phyloP scores from a whole-genome alignment of 2,113 vertebrate species.

The Lagopus muta region DNA sequence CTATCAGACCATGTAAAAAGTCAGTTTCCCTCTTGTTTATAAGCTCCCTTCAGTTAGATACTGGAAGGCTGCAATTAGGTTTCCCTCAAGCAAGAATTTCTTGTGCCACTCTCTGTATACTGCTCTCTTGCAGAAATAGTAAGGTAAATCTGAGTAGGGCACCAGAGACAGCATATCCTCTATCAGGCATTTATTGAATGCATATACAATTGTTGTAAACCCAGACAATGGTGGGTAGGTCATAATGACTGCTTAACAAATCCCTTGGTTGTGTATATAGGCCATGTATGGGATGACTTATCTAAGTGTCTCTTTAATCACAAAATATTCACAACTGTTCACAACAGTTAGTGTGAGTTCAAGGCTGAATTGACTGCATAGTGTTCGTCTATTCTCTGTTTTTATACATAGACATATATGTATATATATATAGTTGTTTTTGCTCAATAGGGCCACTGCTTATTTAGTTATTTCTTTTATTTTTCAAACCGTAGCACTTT shows the following conservation, averaged over 20 bases:
- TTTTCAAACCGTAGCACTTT: neutral
- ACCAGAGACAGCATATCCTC: neutral
- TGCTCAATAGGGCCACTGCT: neutral
- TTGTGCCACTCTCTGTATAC: neutral
- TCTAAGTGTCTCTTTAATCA: neutral
- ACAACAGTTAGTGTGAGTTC: neutral
- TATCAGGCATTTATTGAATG: neutral
- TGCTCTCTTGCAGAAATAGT: neutral
- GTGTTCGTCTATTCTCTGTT: neutral
- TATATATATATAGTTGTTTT: neutral
- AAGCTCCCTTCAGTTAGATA: too few relatives aligned
- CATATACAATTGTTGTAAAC: neutral
- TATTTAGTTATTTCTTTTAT: neutral
- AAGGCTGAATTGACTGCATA: neutral
- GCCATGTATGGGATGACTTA: accelerated
- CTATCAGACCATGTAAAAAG: too few relatives aligned
- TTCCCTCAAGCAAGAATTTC: too few relatives aligned
- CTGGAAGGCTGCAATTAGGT: too few relatives aligned
- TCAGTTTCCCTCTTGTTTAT: too few relatives aligned
- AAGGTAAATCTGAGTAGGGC: accelerated
- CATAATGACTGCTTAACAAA: neutral
- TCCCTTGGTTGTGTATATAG: neutral
- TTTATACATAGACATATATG: neutral
- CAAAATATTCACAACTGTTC: neutral
- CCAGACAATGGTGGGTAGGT: neutral